Conservation (phyloP, 2,888 invertebrate species). For the Metallyticus violacea region DNA sequence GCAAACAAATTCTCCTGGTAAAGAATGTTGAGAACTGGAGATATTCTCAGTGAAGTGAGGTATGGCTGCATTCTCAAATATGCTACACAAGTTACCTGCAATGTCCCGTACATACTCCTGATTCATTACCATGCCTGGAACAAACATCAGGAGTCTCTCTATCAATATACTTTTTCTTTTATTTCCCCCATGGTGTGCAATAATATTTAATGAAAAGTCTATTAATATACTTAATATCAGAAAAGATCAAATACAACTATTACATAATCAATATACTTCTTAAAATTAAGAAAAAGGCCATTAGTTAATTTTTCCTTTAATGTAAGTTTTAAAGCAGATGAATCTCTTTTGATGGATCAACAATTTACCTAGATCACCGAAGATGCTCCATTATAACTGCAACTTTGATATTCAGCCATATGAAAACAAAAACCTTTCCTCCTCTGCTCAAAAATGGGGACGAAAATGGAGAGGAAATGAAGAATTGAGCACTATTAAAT, state of each 20-base stretch:
- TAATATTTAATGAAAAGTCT: neutral
- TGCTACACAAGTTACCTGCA: neutral
- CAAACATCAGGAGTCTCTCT: neutral
- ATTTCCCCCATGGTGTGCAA: neutral
- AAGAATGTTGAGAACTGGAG: neutral
- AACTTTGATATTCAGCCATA: no score
- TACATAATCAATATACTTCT: no score
- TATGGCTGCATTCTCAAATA: neutral
- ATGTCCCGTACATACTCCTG: neutral
- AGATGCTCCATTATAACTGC: no score
- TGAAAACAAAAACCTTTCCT: no score
- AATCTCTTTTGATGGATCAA: no score
- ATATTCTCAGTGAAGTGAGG: neutral
- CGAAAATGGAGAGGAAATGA: no score
- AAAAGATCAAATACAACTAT: neutral
- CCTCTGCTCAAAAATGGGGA: no score
- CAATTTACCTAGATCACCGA: no score
- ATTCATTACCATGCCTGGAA: neutral
- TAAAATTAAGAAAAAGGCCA: no score
- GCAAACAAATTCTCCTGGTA: conserved; percentile 27
- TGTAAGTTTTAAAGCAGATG: no score
- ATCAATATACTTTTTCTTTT: neutral
- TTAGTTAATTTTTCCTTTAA: no score
- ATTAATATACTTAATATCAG: neutral
- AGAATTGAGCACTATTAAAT: no score